Evolutionary conservation across 2,797 vertebrate species (phyloP).

Genomic region (Rhinichthys osculus): DNA sequence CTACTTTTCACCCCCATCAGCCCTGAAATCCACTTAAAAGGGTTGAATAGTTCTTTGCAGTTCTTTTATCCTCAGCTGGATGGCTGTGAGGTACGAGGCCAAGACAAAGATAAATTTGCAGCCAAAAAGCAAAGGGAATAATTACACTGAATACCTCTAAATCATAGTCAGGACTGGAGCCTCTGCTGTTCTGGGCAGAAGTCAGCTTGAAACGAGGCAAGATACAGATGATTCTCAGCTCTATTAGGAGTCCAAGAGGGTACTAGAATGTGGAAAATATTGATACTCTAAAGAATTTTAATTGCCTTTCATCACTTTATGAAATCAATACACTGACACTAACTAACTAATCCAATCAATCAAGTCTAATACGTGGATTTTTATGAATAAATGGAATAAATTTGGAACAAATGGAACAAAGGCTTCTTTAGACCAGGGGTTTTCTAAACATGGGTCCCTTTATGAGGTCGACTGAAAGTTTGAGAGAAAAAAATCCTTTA

Average conservation of each 20-base stretch:
- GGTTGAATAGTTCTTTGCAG: constrained; percentile 39
- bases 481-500: not conserved
- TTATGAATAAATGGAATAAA: not conserved
- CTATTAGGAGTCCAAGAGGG: not conserved
- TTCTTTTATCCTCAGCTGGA: constrained; percentile 58
- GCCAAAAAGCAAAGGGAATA: constrained; percentile 62
- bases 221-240: constrained; percentile 16
- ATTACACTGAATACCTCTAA: constrained; percentile 60
- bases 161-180: constrained; percentile 40
- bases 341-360: not conserved
- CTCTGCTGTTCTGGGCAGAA: constrained; percentile 9
- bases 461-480: not conserved
- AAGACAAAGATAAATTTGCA: constrained; percentile 62
- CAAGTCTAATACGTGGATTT: not conserved
- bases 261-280: constrained; percentile 1
- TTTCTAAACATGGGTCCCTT: not conserved
- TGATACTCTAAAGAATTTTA: not conserved
- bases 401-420: not conserved
- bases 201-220: constrained; percentile 20
- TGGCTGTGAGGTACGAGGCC: constrained; percentile 56
- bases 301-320: not conserved
- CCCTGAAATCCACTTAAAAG: constrained; percentile 73
- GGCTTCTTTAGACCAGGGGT: not conserved
- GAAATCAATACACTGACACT: not conserved
- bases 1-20: constrained; percentile 67